A percentile compares a stretch with the other conserved stretches of the same genome.
phyloP scores from a whole-genome alignment of 2,113 vertebrate genomes.

The Lepus timidus region DNA sequence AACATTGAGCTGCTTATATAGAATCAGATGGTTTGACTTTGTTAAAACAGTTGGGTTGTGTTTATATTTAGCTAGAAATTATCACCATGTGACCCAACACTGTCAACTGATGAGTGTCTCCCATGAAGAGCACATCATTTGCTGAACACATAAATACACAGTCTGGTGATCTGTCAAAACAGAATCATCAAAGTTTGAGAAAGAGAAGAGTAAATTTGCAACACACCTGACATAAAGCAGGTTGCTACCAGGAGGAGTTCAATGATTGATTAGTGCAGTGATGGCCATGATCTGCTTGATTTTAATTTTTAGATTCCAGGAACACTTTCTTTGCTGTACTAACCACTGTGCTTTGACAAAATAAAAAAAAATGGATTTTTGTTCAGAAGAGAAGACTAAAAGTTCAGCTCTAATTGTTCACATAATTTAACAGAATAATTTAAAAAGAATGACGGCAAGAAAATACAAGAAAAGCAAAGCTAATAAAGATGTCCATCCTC shows the following conservation, averaged over 20 bases:
- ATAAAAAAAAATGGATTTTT: constrained; percentile 48
- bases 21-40: constrained; percentile 26
- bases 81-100: not conserved
- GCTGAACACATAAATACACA: constrained; percentile 16
- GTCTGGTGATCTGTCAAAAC: constrained; percentile 31
- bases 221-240: not conserved
- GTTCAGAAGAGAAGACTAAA: constrained; percentile 43
- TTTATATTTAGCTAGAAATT: constrained; percentile 48
- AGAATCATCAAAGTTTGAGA: constrained; percentile 7
- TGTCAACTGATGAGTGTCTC: not conserved
- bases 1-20: not conserved
- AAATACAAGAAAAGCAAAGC: not conserved
- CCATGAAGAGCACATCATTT: constrained; percentile 5
- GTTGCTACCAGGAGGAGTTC: not conserved
- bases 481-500: constrained; percentile 10
- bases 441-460: not conserved
- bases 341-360: not conserved
- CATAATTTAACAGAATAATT: not conserved
- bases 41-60: constrained; percentile 15
- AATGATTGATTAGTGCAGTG: not conserved
- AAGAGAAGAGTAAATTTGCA: not conserved
- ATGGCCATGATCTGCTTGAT: not conserved
- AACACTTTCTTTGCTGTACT: constrained; percentile 44
- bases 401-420: constrained; percentile 54
- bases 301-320: constrained; percentile 49